phyloP scores from a whole-genome alignment of 1,140 invertebrate genomes.

The Ditylenchus dipsaci region DNA sequence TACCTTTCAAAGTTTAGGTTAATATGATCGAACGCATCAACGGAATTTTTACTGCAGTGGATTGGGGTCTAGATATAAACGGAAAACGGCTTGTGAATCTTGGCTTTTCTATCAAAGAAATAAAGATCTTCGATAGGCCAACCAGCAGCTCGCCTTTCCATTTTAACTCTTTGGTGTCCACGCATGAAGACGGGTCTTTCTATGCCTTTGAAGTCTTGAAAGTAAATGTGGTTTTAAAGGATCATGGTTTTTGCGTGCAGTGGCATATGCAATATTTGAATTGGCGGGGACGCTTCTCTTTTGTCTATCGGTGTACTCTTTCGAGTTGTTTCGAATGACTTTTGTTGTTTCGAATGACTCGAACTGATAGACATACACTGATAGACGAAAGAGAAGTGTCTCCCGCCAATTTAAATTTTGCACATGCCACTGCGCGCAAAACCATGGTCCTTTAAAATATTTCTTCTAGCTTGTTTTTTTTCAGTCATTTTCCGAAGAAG shows the following conservation, averaged over 20 bases:
- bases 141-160: constrained; percentile 8
- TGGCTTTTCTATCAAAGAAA: constrained; percentile 44
- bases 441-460: no score
- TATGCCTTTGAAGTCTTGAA: constrained; percentile 31
- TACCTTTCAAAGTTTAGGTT: constrained; percentile 21
- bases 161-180: constrained; percentile 28
- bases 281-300: no score
- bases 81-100: constrained; percentile 35
- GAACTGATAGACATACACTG: no score
- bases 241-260: no score
- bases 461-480: no score
- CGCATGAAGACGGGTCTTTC: constrained; percentile 12
- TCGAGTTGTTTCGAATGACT: no score
- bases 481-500: constrained; percentile 40
- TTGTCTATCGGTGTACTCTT: no score
- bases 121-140: constrained; percentile 41
- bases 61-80: constrained; percentile 39
- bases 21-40: constrained; percentile 47
- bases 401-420: no score
- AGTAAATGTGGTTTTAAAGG: constrained; percentile 16
- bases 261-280: no score
- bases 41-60: constrained; percentile 34
- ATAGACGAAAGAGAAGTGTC: no score
- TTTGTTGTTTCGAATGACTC: no score
- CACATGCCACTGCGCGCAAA: no score